Evolutionary conservation across 1,140 invertebrate genomes (phyloP).

Genomic region (Hycleus phaleratus): DNA sequence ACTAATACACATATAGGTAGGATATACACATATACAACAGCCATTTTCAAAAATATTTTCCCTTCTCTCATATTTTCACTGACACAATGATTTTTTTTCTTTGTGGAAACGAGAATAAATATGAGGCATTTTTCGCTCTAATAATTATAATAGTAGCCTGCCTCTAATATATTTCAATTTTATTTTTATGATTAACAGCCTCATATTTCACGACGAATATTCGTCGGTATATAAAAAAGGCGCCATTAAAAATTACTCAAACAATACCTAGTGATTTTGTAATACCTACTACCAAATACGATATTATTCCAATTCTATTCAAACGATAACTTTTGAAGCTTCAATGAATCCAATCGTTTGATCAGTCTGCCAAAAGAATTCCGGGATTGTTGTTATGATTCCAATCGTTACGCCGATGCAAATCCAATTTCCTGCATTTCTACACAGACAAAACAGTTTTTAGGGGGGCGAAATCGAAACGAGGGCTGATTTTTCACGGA

Average conservation of each 20-base stretch:
- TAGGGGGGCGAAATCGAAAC: neutral
- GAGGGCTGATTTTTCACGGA: constrained; percentile 8
- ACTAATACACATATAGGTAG: no score
- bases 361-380: no score
- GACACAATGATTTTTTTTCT: constrained; percentile 34
- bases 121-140: constrained; percentile 33
- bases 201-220: constrained; percentile 18
- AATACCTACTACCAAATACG: no score
- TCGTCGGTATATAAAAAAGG: neutral
- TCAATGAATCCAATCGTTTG: no score
- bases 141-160: constrained; percentile 35
- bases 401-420: constrained; percentile 2
- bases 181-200: constrained; percentile 25
- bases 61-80: constrained; percentile 34
- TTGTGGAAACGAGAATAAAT: constrained; percentile 37
- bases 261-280: constrained; percentile 2
- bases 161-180: constrained; percentile 36
- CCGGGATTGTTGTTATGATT: no score
- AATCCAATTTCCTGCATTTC: constrained; percentile 4
- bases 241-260: constrained; percentile 8
- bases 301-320: no score
- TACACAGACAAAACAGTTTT: neutral
- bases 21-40: constrained; percentile 12
- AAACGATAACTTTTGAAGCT: no score
- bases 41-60: constrained; percentile 40